These are phyloP conservation scores for Centropristis striata DNA, from an alignment of 2,113 vertebrate genomes.

Conservation along the genomic window DNA sequence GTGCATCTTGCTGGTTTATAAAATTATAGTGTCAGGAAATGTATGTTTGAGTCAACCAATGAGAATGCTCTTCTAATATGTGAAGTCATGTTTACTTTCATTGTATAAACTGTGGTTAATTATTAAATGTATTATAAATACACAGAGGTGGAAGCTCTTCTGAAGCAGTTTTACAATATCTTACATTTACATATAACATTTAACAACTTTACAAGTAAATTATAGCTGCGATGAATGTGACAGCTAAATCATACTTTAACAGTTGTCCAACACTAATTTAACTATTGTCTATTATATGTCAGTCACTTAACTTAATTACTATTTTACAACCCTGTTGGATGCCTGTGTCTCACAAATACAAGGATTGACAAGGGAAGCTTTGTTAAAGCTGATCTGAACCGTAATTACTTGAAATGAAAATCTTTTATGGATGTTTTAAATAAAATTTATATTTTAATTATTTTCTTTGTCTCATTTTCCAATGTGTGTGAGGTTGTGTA, in stretches of 20 bases:
- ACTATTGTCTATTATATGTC: too few species aligned
- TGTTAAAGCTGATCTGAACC: constrained; percentile 18
- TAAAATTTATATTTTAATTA: constrained; percentile 61
- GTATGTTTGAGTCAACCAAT: neutral
- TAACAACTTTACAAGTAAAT: neutral
- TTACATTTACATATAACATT: constrained; percentile 6
- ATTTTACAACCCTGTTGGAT: neutral
- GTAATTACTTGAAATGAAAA: constrained; percentile 23
- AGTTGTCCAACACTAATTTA: neutral
- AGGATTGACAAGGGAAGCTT: neutral
- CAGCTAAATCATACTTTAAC: neutral
- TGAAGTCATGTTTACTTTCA: constrained; percentile 28
- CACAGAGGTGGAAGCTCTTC: neutral
- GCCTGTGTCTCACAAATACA: neutral
- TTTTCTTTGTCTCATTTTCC: constrained; percentile 13
- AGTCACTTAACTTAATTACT: neutral
- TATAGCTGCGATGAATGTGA: neutral
- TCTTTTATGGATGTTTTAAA: constrained; percentile 50
- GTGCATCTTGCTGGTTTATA: neutral
- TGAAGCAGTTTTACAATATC: neutral
- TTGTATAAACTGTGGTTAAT: neutral
- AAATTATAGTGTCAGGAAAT: neutral
- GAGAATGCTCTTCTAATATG: neutral
- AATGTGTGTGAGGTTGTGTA: neutral
- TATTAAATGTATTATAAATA: constrained; percentile 1